Conservation (phyloP, 2,888 invertebrate species). For the Poecilobothrus nobilitatus region DNA sequence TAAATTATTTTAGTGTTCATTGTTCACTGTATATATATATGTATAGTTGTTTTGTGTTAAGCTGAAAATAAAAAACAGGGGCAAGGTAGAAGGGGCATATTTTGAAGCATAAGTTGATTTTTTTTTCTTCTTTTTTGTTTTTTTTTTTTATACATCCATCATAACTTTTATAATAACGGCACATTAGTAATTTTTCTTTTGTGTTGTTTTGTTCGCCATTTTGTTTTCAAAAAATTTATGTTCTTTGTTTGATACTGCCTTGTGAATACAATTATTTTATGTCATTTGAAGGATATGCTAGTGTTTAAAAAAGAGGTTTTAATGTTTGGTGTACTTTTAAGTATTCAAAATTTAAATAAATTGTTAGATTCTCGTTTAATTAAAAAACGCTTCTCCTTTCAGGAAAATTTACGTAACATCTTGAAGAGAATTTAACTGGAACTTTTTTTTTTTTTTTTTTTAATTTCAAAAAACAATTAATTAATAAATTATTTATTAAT, state of each 20-base stretch:
- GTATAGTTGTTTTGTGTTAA: constrained; percentile 32
- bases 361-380: too few relatives aligned
- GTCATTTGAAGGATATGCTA: not conserved
- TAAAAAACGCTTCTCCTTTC: too few relatives aligned
- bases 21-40: not conserved
- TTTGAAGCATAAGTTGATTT: not conserved
- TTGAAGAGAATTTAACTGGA: too few relatives aligned
- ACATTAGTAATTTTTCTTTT: not conserved
- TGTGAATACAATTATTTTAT: too few relatives aligned
- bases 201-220: not conserved
- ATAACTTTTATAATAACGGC: not conserved
- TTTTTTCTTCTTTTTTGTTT: too few relatives aligned
- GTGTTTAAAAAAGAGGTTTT: not conserved
- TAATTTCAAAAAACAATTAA: not conserved
- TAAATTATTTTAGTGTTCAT: not conserved
- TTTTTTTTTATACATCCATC: too few relatives aligned
- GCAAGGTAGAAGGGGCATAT: constrained; percentile 28
- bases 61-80: constrained; percentile 45
- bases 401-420: too few relatives aligned
- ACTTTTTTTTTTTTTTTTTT: not conserved
- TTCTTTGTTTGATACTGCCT: too few relatives aligned
- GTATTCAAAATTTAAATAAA: too few relatives aligned
- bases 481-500: not conserved
- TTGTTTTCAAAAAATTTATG: not conserved
- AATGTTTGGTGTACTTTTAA: not conserved